Percentiles rank a stretch among this genome's conserved stretches.
These are phyloP conservation scores for Drosophila tripunctata DNA, from an alignment of 2,888 invertebrate species.

Conservation along the genomic window DNA sequence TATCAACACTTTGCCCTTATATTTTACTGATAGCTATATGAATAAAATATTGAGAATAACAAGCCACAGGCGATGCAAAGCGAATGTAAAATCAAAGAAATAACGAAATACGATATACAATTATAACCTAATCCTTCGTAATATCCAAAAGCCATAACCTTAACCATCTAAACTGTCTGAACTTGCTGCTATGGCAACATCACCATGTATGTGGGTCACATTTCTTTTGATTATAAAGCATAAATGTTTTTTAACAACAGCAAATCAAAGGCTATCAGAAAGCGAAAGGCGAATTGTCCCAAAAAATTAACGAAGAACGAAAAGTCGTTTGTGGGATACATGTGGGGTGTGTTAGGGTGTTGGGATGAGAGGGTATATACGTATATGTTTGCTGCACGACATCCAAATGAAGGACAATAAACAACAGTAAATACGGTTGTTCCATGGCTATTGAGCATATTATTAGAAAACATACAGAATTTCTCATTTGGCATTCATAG, in stretches of 20 bases:
- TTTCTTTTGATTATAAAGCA: constrained; percentile 75
- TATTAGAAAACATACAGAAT: constrained; percentile 48
- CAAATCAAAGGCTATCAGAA: constrained; percentile 70
- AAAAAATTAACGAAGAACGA: constrained; percentile 42
- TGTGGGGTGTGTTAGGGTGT: constrained; percentile 6
- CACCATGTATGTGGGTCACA: constrained; percentile 56
- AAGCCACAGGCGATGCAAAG: neutral
- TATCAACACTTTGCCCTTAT: neutral
- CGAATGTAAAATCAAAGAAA: constrained; percentile 60
- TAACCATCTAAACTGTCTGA: constrained; percentile 40
- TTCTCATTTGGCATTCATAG: constrained; percentile 64
- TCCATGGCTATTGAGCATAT: constrained; percentile 48
- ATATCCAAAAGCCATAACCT: constrained; percentile 73
- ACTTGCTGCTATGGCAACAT: constrained; percentile 36
- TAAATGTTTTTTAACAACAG: constrained; percentile 77
- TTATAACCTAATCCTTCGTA: constrained; percentile 73
- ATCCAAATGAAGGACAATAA: constrained; percentile 59
- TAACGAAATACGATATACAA: constrained; percentile 71
- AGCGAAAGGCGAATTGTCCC: constrained; percentile 34
- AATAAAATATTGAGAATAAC: neutral
- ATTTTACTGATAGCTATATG: constrained; percentile 14
- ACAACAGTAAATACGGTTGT: constrained; percentile 76
- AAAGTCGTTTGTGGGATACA: constrained; percentile 45
- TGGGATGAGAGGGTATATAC: neutral
- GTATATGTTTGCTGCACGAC: constrained; percentile 6